These are phyloP conservation scores for Drosophila pachea DNA, from an alignment of 1,140 invertebrate species.

Conservation along the genomic window DNA sequence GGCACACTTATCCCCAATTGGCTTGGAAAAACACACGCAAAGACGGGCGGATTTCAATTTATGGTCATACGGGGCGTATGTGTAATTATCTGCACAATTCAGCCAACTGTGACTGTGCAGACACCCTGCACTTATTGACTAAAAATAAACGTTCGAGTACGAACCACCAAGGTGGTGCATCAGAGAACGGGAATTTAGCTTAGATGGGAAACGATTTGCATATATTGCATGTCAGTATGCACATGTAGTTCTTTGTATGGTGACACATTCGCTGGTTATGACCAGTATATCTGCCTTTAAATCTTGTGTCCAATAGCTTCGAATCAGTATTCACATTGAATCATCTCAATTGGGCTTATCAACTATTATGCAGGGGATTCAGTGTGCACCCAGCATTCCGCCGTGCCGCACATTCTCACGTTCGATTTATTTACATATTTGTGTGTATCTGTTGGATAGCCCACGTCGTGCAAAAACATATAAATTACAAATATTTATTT, in stretches of 20 bases:
- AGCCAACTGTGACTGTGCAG: background rate
- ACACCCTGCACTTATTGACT: background rate
- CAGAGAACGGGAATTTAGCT: background rate
- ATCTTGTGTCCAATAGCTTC: background rate
- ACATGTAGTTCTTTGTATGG: background rate
- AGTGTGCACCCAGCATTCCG: constrained; percentile 49
- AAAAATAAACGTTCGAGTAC: background rate
- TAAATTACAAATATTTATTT: constrained; percentile 76
- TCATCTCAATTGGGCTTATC: constrained; percentile 4
- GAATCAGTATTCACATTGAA: constrained; percentile 17
- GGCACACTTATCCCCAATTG: constrained; percentile 62
- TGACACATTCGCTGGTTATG: background rate
- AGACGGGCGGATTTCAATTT: constrained; percentile 39
- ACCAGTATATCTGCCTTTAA: background rate
- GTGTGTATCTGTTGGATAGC: constrained; percentile 43
- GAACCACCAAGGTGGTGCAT: too few species aligned
- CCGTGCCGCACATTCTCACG: constrained; percentile 58
- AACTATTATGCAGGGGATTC: constrained; percentile 4
- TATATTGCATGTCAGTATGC: background rate
- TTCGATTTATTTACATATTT: constrained; percentile 59
- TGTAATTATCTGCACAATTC: constrained; percentile 9
- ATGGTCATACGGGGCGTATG: constrained; percentile 57
- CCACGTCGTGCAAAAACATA: constrained; percentile 63
- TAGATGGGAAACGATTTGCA: background rate
- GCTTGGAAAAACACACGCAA: constrained; percentile 40